phyloP scores from a whole-genome alignment of 2,113 vertebrate species.

The Melozone crissalis region DNA sequence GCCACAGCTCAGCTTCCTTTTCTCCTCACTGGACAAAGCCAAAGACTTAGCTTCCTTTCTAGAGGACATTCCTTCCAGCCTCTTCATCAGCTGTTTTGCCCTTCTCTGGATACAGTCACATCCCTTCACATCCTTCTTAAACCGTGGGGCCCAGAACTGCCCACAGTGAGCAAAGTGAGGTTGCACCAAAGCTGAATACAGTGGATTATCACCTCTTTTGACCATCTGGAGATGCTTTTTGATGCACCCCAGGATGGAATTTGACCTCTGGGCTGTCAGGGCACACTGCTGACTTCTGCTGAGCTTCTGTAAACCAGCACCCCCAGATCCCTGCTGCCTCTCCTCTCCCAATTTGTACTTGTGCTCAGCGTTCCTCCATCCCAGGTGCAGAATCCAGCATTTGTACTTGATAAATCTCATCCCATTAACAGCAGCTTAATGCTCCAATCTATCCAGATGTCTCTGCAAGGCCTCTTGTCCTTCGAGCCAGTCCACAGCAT shows the following conservation, averaged over 20 bases:
- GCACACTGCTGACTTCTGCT: not conserved
- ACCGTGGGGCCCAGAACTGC: not conserved
- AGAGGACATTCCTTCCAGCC: not conserved
- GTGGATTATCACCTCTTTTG: not conserved
- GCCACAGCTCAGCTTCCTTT: not conserved
- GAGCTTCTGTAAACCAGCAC: not conserved
- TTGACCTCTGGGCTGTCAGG: not conserved
- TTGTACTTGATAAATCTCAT: not conserved
- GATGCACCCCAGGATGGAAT: not conserved
- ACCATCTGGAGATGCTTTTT: not conserved
- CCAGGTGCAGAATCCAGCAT: not conserved
- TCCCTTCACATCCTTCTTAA: not conserved
- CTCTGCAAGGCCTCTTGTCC: not conserved
- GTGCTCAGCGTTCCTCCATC: rapidly evolving
- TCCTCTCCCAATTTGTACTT: not conserved
- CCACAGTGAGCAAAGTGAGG: not conserved
- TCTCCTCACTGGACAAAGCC: not conserved
- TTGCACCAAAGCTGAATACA: no score
- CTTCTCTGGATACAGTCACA: not conserved
- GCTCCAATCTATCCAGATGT: not conserved
- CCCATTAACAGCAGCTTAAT: not conserved
- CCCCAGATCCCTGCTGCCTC: not conserved
- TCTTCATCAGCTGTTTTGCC: not conserved
- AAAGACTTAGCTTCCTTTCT: not conserved
- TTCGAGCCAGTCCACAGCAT: not conserved